A percentile compares a stretch with the other conserved stretches of the same genome.
Evolutionary conservation across 2,113 vertebrate species (phyloP).

Genomic region (Aramus guarauna): DNA sequence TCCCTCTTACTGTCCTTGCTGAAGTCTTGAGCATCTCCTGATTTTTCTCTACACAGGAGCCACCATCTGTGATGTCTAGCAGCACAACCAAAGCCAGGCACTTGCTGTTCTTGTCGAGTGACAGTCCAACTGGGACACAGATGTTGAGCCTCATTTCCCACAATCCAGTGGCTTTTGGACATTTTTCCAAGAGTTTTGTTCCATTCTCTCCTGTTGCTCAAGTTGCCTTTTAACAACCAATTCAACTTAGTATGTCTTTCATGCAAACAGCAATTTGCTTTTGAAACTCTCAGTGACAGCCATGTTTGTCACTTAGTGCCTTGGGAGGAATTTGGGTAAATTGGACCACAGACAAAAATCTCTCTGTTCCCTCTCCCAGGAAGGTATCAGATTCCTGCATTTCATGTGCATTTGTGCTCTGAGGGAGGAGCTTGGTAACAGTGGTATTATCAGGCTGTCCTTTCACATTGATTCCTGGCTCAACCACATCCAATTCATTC

Average conservation of each 20-base stretch:
- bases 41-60: neutral
- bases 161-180: neutral
- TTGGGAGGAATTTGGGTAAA: neutral
- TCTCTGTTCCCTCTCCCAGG: neutral
- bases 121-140: neutral
- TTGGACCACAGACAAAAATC: neutral
- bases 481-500: neutral
- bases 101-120: neutral
- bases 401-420: neutral
- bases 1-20: neutral
- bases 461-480: neutral
- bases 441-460: neutral
- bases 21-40: neutral
- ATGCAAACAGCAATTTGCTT: neutral
- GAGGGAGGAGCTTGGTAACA: neutral
- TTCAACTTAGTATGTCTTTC: neutral
- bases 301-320: neutral
- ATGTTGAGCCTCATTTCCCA: conserved; percentile 2
- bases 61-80: neutral
- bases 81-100: neutral
- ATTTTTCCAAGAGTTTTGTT: conserved; percentile 3
- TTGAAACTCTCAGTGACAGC: neutral
- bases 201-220: neutral
- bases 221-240: neutral
- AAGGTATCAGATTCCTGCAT: neutral